phyloP scores from a whole-genome alignment of 2,113 vertebrate genomes.

The Globicephala melas region DNA sequence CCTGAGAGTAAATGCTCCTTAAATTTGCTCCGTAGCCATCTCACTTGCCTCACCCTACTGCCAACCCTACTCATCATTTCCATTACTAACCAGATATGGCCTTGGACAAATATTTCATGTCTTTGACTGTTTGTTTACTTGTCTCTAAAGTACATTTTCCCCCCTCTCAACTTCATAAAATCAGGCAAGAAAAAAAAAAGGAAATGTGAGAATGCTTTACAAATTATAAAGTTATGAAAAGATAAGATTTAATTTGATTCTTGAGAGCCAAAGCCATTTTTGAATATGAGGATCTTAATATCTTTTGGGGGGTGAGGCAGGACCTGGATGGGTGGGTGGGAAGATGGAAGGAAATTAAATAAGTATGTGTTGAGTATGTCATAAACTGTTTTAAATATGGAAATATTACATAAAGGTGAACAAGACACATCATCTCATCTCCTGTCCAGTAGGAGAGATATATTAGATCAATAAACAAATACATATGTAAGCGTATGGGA shows the following conservation, averaged over 20 bases:
- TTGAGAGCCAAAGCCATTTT: not conserved
- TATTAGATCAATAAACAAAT: constrained; percentile 4
- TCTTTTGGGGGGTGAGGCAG: not conserved
- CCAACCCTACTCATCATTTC: not conserved
- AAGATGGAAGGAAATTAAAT: not conserved
- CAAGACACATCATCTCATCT: not conserved
- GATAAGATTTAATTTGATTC: not conserved
- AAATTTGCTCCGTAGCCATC: not conserved
- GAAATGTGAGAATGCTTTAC: not conserved
- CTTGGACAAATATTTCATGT: not conserved
- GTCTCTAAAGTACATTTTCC: not conserved
- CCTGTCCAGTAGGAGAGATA: not conserved
- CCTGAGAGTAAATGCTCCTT: not conserved
- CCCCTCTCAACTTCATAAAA: not conserved
- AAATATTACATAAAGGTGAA: not conserved
- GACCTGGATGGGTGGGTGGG: not conserved
- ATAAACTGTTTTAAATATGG: not conserved
- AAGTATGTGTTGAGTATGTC: not conserved
- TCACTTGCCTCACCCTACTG: not conserved
- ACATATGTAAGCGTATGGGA: not conserved
- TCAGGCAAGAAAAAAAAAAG: not conserved
- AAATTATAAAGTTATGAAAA: constrained; percentile 26
- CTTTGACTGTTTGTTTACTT: not conserved
- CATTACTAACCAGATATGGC: not conserved
- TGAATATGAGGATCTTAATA: not conserved